Percentiles rank a stretch among this genome's conserved stretches.
Conservation (phyloP, 1,140 invertebrate genomes). For the Pogonognathellus flavescens region DNA sequence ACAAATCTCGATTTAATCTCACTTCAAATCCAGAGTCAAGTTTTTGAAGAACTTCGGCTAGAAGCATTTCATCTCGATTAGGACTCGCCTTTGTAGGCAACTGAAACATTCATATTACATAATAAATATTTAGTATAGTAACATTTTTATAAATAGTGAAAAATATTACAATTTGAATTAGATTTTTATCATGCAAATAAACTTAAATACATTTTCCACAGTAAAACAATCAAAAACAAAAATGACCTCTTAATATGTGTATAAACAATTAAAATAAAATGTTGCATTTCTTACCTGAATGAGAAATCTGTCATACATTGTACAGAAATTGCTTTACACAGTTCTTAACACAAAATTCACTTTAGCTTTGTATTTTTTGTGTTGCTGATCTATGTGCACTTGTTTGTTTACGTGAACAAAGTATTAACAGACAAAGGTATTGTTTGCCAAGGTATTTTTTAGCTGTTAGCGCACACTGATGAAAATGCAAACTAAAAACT, state of each 20-base stretch:
- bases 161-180: no score
- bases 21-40: background rate
- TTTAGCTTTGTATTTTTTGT: background rate
- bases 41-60: slow-evolving; percentile 22
- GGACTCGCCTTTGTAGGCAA: slow-evolving; percentile 30
- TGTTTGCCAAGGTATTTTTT: background rate
- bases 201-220: background rate
- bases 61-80: background rate
- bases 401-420: background rate
- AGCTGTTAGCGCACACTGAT: background rate
- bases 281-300: background rate
- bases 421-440: background rate
- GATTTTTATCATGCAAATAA: no score
- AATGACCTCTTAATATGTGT: background rate
- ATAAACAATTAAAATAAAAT: background rate
- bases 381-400: no score
- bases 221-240: background rate
- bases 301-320: slow-evolving; percentile 37
- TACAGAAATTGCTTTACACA: background rate
- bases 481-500: no score
- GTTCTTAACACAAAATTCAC: background rate
- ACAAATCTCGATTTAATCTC: background rate
- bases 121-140: no score
- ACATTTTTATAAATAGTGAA: no score
- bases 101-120: background rate